Conservation (phyloP, 2,797 vertebrate genomes). For the Sebastes cheni region DNA sequence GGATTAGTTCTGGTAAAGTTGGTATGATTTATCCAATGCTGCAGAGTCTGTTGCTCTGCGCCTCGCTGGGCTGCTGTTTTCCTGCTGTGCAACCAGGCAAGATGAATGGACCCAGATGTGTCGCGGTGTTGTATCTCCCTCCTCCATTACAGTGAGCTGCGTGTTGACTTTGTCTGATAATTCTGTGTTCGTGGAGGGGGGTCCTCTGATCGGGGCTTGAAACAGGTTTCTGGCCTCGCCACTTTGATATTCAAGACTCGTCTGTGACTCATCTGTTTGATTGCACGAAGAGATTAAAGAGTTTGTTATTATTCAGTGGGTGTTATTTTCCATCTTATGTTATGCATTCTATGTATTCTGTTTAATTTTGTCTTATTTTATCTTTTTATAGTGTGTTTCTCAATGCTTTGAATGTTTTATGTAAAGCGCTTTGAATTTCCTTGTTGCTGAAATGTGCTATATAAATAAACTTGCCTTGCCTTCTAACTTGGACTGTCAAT, state of each 20-base stretch:
- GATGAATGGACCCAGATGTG: slow-evolving; percentile 64
- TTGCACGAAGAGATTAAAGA: slow-evolving; percentile 10
- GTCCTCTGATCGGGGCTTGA: slow-evolving; percentile 19
- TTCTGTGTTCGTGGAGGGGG: slow-evolving; percentile 21
- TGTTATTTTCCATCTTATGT: no score
- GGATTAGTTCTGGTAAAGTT: slow-evolving; percentile 75
- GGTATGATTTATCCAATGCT: slow-evolving; percentile 62
- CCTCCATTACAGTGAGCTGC: slow-evolving; percentile 36
- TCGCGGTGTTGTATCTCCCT: slow-evolving; percentile 33
- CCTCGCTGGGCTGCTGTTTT: slow-evolving; percentile 28
- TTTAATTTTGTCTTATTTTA: no score
- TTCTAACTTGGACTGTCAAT: no score
- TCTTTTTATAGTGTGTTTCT: no score
- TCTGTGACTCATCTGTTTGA: slow-evolving; percentile 26
- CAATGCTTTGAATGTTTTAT: no score
- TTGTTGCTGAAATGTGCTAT: no score
- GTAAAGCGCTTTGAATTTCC: no score
- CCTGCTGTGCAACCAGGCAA: slow-evolving; percentile 40
- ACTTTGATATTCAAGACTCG: slow-evolving; percentile 7
- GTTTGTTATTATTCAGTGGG: not conserved
- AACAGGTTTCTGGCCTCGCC: not conserved
- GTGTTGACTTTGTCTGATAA: slow-evolving; percentile 26
- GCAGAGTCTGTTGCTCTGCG: slow-evolving; percentile 12
- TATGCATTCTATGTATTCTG: no score
- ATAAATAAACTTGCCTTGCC: no score